phyloP scores from a whole-genome alignment of 2,113 vertebrate species.

The Urocynchramus pylzowi region DNA sequence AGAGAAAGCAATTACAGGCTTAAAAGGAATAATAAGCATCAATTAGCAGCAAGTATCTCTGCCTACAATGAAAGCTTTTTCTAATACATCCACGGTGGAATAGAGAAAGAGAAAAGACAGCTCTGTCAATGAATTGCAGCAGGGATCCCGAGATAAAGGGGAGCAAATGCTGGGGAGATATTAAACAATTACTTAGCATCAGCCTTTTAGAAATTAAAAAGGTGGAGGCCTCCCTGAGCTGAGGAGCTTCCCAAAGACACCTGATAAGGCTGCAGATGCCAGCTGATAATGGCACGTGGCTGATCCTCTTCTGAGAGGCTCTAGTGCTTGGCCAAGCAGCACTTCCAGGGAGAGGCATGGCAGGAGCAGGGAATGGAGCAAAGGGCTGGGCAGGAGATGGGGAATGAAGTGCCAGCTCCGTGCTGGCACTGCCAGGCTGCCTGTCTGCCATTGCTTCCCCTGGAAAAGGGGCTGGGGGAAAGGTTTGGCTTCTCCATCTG shows the following conservation, averaged over 20 bases:
- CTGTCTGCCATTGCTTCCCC: neutral
- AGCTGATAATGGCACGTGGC: neutral
- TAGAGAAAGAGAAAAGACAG: constrained; percentile 21
- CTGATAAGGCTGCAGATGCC: neutral
- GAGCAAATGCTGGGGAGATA: constrained; percentile 29
- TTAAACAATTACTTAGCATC: constrained; percentile 54
- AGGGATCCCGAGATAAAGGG: constrained; percentile 63
- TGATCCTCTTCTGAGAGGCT: neutral
- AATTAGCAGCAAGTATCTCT: constrained; percentile 68
- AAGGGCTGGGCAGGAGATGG: neutral
- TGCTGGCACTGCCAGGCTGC: neutral
- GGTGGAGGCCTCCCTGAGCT: neutral
- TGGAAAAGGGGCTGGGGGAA: neutral
- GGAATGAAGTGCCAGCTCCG: neutral
- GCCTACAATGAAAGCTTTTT: constrained; percentile 62
- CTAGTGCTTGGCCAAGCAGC: neutral
- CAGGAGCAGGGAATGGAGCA: neutral
- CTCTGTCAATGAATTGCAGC: constrained; percentile 27
- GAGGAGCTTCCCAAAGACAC: constrained; percentile 6
- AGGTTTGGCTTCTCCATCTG: neutral
- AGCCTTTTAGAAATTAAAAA: constrained; percentile 42
- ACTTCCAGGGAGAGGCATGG: neutral
- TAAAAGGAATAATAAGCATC: constrained; percentile 69
- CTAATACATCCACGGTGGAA: constrained; percentile 42
- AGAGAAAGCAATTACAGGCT: constrained; percentile 68